These are phyloP conservation scores for Grallaria varia DNA, from an alignment of 2,113 vertebrate species.

Conservation along the genomic window DNA sequence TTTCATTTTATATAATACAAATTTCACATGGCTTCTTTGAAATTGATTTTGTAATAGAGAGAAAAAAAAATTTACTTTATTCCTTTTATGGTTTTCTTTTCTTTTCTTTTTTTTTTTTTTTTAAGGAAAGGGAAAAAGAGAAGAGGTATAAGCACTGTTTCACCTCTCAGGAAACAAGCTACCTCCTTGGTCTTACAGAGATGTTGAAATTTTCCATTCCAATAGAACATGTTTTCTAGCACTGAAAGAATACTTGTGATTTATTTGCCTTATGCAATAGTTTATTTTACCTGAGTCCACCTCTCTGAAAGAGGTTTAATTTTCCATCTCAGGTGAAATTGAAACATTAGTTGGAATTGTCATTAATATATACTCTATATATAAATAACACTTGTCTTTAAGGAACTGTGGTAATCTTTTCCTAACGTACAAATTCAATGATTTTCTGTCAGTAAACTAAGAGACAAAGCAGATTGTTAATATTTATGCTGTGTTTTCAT, in stretches of 20 bases:
- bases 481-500: background rate
- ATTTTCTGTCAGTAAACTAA: background rate
- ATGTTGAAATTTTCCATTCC: background rate
- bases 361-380: background rate
- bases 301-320: background rate
- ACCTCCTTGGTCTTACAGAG: background rate
- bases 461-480: background rate
- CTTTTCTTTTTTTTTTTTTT: background rate
- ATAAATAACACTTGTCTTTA: background rate
- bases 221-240: background rate
- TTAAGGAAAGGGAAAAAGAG: background rate
- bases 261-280: background rate
- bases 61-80: background rate
- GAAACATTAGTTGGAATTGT: background rate
- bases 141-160: background rate
- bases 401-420: background rate
- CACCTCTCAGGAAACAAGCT: background rate
- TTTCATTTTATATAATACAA: background rate
- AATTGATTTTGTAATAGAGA: background rate
- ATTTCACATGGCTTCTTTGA: background rate
- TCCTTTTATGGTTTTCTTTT: background rate
- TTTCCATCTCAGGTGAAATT: background rate
- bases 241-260: background rate
- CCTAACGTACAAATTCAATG: background rate
- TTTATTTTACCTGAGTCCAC: background rate